Base-by-base conservation (phyloP, 2,113 vertebrate species). In the Salvelinus namaycush region DNA sequence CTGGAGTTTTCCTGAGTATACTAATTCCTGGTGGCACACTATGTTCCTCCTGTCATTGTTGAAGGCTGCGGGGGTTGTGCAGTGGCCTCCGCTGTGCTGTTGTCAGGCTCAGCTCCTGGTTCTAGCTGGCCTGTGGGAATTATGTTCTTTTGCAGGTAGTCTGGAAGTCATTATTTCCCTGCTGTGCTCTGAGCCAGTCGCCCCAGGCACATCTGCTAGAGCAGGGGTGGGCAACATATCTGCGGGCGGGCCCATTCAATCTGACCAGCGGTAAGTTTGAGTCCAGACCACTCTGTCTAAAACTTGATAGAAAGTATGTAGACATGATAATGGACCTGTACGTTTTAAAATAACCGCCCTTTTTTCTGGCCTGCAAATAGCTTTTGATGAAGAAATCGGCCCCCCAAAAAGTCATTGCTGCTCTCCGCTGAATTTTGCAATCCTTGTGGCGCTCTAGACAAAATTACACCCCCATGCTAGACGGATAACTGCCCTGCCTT, bases 161-260 rank as follows among this genome's bases (percentile, higher is more conserved):
- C 31, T 34, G 44, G 74, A 66, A 70, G 24, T 62, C 26, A 72
- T 67, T 22, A 60, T 73, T 68, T 76, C 64, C 73, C 69, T 70
- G 34, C 68, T 31, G 22, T 70, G 70, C 75, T 48, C 39, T 76
- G 22, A 39, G 16, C 26, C 39, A 24, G 34, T 48, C 73, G 75
- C 83, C 76, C 24, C 18, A 49, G 70, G 78, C 76, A 83, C 84
- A 86, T 87, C 80, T 87, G 84, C 74, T 81, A 81, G 77, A 79
- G 75, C 39, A 44, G 2, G 39, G 39, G 8, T 44, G 39, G 26
- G 24, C 83, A 81, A 75, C 72, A 78, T 79, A 39, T 9, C n/a
- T n/a, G n/a, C n/a, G n/a, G n/a, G 8, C 8, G 8, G 39, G 39
- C 8, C 27, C 7, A 39, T 39, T 9, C 26, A 67, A 26, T 31